Evolutionary conservation across 2,888 invertebrate genomes (phyloP), one percentile per base, ranked within the genome.

Genomic region (Leptinotarsa rubiginosa): DNA sequence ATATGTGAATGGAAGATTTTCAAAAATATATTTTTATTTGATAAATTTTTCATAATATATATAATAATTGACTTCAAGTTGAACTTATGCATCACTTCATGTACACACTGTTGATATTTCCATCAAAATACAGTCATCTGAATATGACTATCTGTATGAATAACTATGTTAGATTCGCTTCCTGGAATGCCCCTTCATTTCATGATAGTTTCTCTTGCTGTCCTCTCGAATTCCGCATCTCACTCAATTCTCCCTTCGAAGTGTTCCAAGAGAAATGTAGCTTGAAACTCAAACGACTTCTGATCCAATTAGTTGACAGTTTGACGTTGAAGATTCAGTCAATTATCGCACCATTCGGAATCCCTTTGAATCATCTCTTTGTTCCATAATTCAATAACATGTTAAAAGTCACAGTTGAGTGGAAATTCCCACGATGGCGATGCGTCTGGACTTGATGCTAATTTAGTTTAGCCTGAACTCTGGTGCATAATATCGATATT

Each of bases 281-380:
- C 70, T 54, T 65, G 69, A 76, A 73, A 70, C 68, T 67, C 72
- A 72, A 72, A 76, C 71, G 75, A 75, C 72, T 66, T 12, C 62
- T 75, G 77, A 77, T 78, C 74, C 65, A 77, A 77, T 78, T 78
- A 77, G 77, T 70, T 75, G 78, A 77, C 74, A 78, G 78, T 74
- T 77, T 77, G 78, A 78, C 77, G 73, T 77, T 65, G 72, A 75
- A 74, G 76, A 75, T 76, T 74, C 72, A 78, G 78, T 77, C 78
- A 78, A 78, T 78, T 78, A 78, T 78, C 69, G 74, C 69, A 74
- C 71, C 70, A 73, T 75, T 75, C 75, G 72, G 72, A 73, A 73
- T 77, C 72, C 71, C 75, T 75, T 69, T 73, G 73, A 75, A 73
- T 75, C 73, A 75, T 72, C 74, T 75, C 69, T 71, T 25, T 73